Evolutionary conservation across 2,888 invertebrate species (phyloP).

Genomic region (Melieria omissa): DNA sequence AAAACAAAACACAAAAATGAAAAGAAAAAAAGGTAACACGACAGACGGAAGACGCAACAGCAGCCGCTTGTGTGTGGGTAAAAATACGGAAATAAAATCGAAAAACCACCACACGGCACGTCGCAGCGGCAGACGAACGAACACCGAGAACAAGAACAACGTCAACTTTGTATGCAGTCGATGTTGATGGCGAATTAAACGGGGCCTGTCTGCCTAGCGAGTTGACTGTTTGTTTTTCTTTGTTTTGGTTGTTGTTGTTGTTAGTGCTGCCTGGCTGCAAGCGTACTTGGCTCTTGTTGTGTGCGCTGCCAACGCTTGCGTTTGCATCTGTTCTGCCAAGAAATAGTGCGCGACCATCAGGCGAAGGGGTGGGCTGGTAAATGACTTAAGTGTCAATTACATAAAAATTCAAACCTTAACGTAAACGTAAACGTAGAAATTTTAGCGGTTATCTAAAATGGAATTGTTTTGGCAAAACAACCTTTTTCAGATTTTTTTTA

Average conservation of each 20-base stretch:
- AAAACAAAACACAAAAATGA: conserved; percentile 6
- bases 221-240: not conserved
- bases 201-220: conserved; percentile 28
- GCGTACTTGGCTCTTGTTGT: not conserved
- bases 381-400: too few species aligned
- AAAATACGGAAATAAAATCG: conserved; percentile 22
- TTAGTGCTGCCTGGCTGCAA: not conserved
- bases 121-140: not conserved
- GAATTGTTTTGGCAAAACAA: too few species aligned
- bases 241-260: conserved; percentile 15
- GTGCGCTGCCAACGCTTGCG: not conserved
- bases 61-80: conserved; percentile 10
- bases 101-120: conserved; percentile 1
- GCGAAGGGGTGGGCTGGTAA: too few species aligned
- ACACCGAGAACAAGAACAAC: too few species aligned
- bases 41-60: conserved; percentile 3
- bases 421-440: too few species aligned
- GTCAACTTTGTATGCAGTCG: too few species aligned
- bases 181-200: conserved; percentile 23
- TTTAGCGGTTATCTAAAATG: too few species aligned
- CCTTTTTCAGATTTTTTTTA: too few species aligned
- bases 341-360: too few species aligned
- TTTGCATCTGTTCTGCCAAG: too few species aligned
- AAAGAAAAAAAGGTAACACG: not conserved
- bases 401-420: too few species aligned